Conservation (phyloP, 2,888 invertebrate genomes). For the Eupeodes latifasciatus region DNA sequence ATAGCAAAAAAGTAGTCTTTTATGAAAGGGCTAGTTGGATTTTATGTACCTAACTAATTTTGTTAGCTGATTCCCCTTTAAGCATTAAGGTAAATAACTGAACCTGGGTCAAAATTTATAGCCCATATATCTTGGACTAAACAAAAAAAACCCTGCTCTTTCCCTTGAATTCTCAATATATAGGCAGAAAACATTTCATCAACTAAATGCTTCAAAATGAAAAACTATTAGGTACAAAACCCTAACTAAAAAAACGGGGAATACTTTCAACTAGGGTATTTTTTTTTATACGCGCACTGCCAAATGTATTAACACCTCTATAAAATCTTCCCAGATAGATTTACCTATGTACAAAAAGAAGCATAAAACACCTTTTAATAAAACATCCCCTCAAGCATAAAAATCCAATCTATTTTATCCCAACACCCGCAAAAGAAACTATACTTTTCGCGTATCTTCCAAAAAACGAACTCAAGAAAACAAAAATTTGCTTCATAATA, state of each 20-base stretch:
- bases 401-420: slow-evolving; percentile 33
- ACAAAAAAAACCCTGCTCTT: no score
- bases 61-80: no score
- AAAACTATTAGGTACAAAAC: not conserved
- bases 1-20: no score
- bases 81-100: no score
- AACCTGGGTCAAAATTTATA: no score
- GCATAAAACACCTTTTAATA: slow-evolving; percentile 5
- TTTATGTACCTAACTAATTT: no score
- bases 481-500: slow-evolving; percentile 10
- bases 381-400: slow-evolving; percentile 5
- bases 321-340: not conserved
- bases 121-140: no score
- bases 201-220: no score
- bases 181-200: no score
- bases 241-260: not conserved
- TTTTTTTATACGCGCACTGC: not conserved
- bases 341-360: not conserved
- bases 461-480: not conserved
- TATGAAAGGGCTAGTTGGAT: no score
- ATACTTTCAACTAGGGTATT: not conserved
- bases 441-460: not conserved
- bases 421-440: slow-evolving; percentile 6
- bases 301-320: slow-evolving; percentile 19
- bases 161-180: no score